These are phyloP conservation scores for Leuciscus waleckii DNA, from an alignment of 2,797 vertebrate species.

Conservation along the genomic window DNA sequence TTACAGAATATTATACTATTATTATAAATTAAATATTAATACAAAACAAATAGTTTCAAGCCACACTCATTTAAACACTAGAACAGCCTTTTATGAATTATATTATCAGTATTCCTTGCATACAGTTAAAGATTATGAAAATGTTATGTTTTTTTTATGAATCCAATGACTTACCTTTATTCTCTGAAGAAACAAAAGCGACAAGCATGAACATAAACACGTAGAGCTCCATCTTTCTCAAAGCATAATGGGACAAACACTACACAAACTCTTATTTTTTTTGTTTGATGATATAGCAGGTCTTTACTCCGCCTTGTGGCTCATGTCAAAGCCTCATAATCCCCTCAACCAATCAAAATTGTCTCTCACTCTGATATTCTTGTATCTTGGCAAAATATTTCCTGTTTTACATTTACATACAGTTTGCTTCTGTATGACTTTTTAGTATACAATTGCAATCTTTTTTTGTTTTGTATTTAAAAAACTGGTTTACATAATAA, in stretches of 20 bases:
- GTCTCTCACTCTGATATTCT: not conserved
- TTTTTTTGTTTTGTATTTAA: not conserved
- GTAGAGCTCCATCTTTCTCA: constrained; percentile 9
- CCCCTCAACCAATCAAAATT: constrained; percentile 1
- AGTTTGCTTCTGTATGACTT: not conserved
- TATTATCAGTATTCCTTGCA: not conserved
- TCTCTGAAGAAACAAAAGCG: not conserved
- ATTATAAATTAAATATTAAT: not conserved
- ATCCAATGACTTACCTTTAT: not conserved
- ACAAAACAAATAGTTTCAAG: not conserved
- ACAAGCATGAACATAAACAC: not conserved
- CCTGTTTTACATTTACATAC: not conserved
- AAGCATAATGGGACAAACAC: not conserved
- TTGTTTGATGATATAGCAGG: not conserved
- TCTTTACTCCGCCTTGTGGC: not conserved
- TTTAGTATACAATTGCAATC: not conserved
- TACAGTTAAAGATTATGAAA: not conserved
- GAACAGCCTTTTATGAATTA: not conserved
- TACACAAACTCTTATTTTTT: not conserved
- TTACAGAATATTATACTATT: not conserved
- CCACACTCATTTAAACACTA: not conserved
- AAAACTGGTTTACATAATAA: not conserved
- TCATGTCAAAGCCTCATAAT: not conserved
- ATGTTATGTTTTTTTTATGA: not conserved
- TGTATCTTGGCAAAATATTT: constrained; percentile 1